phyloP scores from a whole-genome alignment of 2,113 vertebrate genomes.

The Dinomys branickii region DNA sequence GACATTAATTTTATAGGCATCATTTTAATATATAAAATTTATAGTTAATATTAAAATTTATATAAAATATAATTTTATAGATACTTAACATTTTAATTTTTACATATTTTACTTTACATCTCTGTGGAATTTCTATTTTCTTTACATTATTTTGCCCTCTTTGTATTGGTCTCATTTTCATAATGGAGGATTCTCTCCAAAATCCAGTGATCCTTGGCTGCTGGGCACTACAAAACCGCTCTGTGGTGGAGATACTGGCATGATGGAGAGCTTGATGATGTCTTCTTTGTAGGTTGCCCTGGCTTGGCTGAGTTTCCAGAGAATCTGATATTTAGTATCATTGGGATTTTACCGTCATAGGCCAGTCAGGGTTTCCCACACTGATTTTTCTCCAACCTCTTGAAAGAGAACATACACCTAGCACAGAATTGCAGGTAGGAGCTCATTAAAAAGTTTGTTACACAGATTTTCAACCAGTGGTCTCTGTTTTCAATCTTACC shows the following conservation, averaged over 20 bases:
- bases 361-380: not conserved
- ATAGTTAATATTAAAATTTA: not conserved
- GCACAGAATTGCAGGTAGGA: not conserved
- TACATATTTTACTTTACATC: not conserved
- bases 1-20: not conserved
- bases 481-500: constrained; percentile 1
- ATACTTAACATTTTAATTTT: not conserved
- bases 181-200: not conserved
- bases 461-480: not conserved
- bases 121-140: not conserved
- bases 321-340: not conserved
- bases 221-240: not conserved
- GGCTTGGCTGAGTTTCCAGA: not conserved
- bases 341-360: not conserved
- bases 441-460: constrained; percentile 13
- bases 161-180: not conserved
- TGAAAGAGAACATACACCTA: not conserved
- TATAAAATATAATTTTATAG: not conserved
- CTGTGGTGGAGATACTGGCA: not conserved
- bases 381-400: not conserved
- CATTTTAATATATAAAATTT: not conserved
- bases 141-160: not conserved
- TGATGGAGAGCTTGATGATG: not conserved
- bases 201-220: not conserved
- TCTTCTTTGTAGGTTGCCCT: not conserved